Evolutionary conservation across 2,888 invertebrate species (phyloP).

Genomic region (Melinopterus prodromus): DNA sequence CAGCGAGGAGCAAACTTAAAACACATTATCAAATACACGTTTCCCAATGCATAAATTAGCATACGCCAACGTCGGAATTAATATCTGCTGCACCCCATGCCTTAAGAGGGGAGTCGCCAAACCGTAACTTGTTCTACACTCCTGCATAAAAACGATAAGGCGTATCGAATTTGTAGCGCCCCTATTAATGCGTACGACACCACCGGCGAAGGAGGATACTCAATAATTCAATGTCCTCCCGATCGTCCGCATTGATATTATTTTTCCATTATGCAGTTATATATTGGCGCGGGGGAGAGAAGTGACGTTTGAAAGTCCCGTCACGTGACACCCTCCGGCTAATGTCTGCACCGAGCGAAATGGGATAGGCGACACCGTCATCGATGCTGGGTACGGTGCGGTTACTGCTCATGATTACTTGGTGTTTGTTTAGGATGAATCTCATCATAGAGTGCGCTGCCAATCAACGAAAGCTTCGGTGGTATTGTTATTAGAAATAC

Average conservation of each 20-base stretch:
- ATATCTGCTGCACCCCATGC: conserved; percentile 8
- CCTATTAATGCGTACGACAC: conserved; percentile 39
- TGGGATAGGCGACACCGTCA: neutral
- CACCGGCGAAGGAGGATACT: conserved; percentile 39
- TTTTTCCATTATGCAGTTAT: conserved; percentile 54
- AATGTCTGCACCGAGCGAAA: conserved; percentile 4
- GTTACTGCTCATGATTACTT: conserved; percentile 4
- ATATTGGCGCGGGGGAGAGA: conserved; percentile 42
- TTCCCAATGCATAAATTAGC: conserved; percentile 25
- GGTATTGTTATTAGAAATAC: neutral
- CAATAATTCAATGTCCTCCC: conserved; percentile 45
- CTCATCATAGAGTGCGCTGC: neutral
- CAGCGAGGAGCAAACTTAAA: neutral
- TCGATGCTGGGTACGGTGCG: neutral
- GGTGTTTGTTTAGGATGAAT: neutral
- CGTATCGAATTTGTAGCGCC: conserved; percentile 36
- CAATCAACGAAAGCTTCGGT: neutral
- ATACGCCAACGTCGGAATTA: conserved; percentile 16
- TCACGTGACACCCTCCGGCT: conserved; percentile 21
- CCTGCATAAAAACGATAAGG: conserved; percentile 44
- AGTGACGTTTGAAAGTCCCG: conserved; percentile 13
- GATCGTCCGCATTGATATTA: conserved; percentile 48
- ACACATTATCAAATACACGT: conserved; percentile 7
- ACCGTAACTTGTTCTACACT: conserved; percentile 27
- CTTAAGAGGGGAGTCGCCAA: neutral